Percentiles rank a stretch among this genome's conserved stretches.
Evolutionary conservation across 2,797 vertebrate genomes (phyloP).

Genomic region (Microctenopoma lineatum): DNA sequence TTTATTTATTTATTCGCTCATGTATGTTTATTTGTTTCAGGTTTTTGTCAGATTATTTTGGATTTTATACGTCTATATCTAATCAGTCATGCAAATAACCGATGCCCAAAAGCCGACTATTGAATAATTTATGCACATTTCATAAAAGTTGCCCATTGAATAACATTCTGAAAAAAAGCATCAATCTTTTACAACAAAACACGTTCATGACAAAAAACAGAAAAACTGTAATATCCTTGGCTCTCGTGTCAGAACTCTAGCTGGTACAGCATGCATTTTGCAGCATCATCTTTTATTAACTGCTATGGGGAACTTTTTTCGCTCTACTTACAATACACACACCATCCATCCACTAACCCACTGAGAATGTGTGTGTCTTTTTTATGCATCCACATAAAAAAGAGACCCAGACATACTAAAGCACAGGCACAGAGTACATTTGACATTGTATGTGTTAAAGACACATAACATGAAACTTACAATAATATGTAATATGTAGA

Average conservation of each 20-base stretch:
- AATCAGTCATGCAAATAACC: not conserved
- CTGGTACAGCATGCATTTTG: conserved; percentile 51
- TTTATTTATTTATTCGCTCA: not conserved
- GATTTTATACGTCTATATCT: not conserved
- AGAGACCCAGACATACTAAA: not conserved
- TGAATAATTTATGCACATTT: conserved; percentile 15
- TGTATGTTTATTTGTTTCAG: not conserved
- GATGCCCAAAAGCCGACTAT: not conserved
- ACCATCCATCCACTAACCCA: conserved; percentile 13
- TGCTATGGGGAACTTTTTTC: conserved; percentile 36
- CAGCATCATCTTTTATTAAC: conserved; percentile 69
- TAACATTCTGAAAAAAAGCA: not conserved
- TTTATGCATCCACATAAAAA: conserved; percentile 2
- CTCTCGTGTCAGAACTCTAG: conserved; percentile 30
- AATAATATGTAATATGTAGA: not conserved
- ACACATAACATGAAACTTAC: not conserved
- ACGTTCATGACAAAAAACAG: not conserved
- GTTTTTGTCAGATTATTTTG: not conserved
- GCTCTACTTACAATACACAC: conserved; percentile 44
- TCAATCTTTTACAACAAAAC: conserved; percentile 18
- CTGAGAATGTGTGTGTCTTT: not conserved
- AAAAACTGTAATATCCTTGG: conserved; percentile 15
- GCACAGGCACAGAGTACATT: not conserved
- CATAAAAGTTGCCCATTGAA: not conserved
- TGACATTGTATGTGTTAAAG: not conserved